Base-by-base conservation (phyloP, 2,888 invertebrate species). In the Tanytarsus gracilentus region DNA sequence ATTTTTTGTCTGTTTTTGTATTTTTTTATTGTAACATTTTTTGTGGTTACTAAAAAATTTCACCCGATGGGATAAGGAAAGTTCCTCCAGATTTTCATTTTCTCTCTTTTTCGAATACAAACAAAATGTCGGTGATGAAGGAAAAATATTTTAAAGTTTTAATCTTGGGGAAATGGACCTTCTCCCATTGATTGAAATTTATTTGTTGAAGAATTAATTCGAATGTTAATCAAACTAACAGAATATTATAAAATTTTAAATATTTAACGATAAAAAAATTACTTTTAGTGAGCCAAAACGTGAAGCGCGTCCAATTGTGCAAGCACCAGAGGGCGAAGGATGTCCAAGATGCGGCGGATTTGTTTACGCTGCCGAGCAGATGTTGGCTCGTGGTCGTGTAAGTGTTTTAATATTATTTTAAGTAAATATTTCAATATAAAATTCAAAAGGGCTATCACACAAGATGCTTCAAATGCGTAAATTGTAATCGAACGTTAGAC, bases 331-430 rank as follows among this genome's bases (percentile, higher is more conserved):
- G 36, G 59, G 59, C 26, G 59, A 59, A 49, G 59, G 59, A 21
- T 59, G 59, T 11, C 59, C 59, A 49, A 30, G 59, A 9, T 59
- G 59, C 21, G 59, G 59, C 14, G 59, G 91, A 64, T 89, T 76
- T 71, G 92, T 92, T 60, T 93, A 91, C 75, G 89, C 89, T 64
- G 92, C 92, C 63, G 92, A 93, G 76, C 89, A 91, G 77, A 91
- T 91, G 90, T 79, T 92, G 69, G 91, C 91, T 66, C 82, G 89
- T 72, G 90, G 89, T 79, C 81, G 85, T 80, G 90, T 91, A 79
- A 85, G 83, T 79, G 63, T 49, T 23, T 25, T 26, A 21, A 7
- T 27, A 33, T 27, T 1, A 21, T 6, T 21, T 23, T 26, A 39
- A 3, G 26, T 30, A 1, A 25, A 39, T 18, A 14, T 11, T 33